Evolutionary conservation across 2,113 vertebrate genomes (phyloP).

Genomic region (Ramphastos sulfuratus): DNA sequence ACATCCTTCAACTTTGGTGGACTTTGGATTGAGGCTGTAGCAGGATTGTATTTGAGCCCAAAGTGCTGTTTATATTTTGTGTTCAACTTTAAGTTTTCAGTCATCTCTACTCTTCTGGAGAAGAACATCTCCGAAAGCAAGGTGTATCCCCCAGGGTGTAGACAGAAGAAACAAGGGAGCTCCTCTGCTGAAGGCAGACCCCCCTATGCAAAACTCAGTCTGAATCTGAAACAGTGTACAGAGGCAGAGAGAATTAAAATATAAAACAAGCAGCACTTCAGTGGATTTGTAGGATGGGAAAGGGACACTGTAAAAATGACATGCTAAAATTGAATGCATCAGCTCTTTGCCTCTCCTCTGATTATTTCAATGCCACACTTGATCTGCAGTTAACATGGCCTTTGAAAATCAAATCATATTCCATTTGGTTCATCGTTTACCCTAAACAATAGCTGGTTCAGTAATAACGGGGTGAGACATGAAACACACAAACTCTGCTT

Average conservation of each 20-base stretch:
- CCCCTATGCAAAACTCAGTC: neutral
- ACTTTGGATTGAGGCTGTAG: neutral
- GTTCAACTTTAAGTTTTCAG: neutral
- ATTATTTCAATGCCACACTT: neutral
- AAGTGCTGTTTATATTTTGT: neutral
- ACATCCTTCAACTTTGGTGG: neutral
- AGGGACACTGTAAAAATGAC: neutral
- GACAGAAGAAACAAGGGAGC: neutral
- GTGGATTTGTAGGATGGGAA: neutral
- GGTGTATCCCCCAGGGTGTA: neutral
- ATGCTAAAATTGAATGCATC: neutral
- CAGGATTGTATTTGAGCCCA: neutral
- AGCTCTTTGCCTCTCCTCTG: neutral
- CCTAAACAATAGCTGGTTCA: conserved; percentile 11
- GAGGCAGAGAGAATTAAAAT: neutral
- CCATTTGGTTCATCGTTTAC: conserved; percentile 1
- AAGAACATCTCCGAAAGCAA: neutral
- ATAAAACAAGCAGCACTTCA: neutral
- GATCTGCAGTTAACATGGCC: conserved; percentile 1
- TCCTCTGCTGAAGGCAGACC: neutral
- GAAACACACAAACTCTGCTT: conserved; percentile 18
- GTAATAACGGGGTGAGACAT: neutral
- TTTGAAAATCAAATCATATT: conserved; percentile 41
- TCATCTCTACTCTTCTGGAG: neutral
- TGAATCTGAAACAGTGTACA: neutral